Base-by-base conservation (phyloP, 2,113 vertebrate species). In the Astur gentilis region DNA sequence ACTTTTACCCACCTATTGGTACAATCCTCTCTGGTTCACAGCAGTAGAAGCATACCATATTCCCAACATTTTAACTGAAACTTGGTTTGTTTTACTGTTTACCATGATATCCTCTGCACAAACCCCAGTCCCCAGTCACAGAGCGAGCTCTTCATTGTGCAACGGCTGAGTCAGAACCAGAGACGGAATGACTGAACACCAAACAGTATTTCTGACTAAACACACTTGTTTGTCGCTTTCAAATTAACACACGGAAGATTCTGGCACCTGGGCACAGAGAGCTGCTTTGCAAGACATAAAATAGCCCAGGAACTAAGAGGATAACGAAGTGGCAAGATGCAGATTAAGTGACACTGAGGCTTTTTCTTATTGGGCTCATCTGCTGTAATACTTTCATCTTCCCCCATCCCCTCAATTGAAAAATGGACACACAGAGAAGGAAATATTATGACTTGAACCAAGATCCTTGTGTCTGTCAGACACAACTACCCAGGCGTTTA, bases 21-120 rank as follows among this genome's bases (percentile, higher is more conserved):
- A 97, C 97, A 89, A 99, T 98, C 98, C 98, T 99, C 81, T 98
- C 98, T 97, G 98, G 98, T 47, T 98, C 98, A 97, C 98, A 99
- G 97, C 98, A 99, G 97, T 97, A 98, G 97, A 98, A 98, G 98
- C 98, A 99, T 98, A 99, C 97, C 98, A 99, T 99, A 98, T 97
- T 99, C 98, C 97, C 98, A 94, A 96, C 98, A 98, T 98, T 97
- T 97, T 98, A 96, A 88, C 83, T 31, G 75, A 81, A 44, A 52
- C 79, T 70, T 10, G 62, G 91, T 40, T 60, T 67, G 66, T 5
- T 88, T 66, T 83, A 89, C 87, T 71, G 40, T 49, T 94, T n/a
- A 97, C 94, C 91, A 97, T 58, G 83, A 36, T 45, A 82, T 89
- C 96, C 69, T 94, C 64, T 83, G 66, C 36, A 40, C 92, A 88